Evolutionary conservation across 2,797 vertebrate genomes (phyloP).

Genomic region (Acestrorhynchus altus): DNA sequence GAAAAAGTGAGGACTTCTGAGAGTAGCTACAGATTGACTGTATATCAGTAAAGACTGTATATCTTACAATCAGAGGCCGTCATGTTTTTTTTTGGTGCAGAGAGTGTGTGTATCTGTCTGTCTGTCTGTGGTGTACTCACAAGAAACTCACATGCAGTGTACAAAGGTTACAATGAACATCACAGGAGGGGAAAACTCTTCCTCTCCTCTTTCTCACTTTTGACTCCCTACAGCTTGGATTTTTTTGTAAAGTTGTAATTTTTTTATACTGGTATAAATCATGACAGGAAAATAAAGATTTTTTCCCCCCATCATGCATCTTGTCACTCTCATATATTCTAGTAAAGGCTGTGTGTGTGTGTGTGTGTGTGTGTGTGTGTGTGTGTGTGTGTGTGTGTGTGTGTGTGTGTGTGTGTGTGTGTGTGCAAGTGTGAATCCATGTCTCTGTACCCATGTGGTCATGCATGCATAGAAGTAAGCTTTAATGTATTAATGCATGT

Average conservation of each 20-base stretch:
- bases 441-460: not conserved
- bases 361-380: too few relatives aligned
- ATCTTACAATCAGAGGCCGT: conserved; percentile 30
- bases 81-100: conserved; percentile 44
- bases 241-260: not conserved
- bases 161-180: conserved; percentile 50
- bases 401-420: too few relatives aligned
- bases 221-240: not conserved
- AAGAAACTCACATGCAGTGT: conserved; percentile 52
- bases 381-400: too few relatives aligned
- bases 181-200: conserved; percentile 69
- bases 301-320: too few relatives aligned
- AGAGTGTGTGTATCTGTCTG: conserved; percentile 19
- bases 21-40: conserved; percentile 16
- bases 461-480: conserved; percentile 3
- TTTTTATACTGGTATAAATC: not conserved
- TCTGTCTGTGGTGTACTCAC: conserved; percentile 36
- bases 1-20: conserved; percentile 32
- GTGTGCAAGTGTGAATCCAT: not conserved
- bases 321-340: too few relatives aligned
- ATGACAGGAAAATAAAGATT: too few relatives aligned
- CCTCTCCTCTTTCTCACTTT: conserved; percentile 19
- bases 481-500: conserved; percentile 6
- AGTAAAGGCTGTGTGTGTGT: too few relatives aligned
- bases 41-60: too few relatives aligned